phyloP scores from a whole-genome alignment of 2,888 invertebrate genomes.

The Cryptophagus acutangulus region DNA sequence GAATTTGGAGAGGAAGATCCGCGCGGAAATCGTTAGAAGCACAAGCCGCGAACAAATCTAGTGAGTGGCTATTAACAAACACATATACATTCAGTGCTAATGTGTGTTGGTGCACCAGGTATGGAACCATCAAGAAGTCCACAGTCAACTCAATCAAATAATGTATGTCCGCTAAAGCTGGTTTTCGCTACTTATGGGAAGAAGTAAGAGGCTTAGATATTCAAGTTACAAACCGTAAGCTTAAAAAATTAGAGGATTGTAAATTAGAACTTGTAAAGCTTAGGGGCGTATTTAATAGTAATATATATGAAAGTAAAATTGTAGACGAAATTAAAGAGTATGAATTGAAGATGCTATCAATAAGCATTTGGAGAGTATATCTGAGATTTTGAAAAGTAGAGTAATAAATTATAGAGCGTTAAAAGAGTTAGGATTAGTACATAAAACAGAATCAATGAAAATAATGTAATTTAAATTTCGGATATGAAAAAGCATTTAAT shows the following conservation, averaged over 20 bases:
- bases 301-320: too few relatives aligned
- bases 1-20: not conserved
- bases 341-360: not conserved
- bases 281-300: slow-evolving; percentile 6
- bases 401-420: too few relatives aligned
- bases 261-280: slow-evolving; percentile 4
- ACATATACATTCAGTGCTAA: too few relatives aligned
- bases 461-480: slow-evolving; percentile 3
- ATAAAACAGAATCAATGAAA: too few relatives aligned
- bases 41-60: not conserved
- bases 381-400: slow-evolving; percentile 3
- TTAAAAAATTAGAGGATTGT: slow-evolving; percentile 1
- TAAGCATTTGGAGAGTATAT: not conserved
- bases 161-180: not conserved
- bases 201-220: too few relatives aligned
- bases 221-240: not conserved
- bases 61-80: too few relatives aligned
- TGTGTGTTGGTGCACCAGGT: too few relatives aligned
- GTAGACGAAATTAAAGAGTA: slow-evolving; percentile 3
- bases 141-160: not conserved
- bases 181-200: slow-evolving; percentile 6
- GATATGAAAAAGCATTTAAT: too few relatives aligned
- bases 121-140: not conserved
- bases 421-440: too few relatives aligned
- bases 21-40: slow-evolving; percentile 1